Evolutionary conservation across 2,888 invertebrate genomes (phyloP).

Genomic region (Melolontha melolontha): DNA sequence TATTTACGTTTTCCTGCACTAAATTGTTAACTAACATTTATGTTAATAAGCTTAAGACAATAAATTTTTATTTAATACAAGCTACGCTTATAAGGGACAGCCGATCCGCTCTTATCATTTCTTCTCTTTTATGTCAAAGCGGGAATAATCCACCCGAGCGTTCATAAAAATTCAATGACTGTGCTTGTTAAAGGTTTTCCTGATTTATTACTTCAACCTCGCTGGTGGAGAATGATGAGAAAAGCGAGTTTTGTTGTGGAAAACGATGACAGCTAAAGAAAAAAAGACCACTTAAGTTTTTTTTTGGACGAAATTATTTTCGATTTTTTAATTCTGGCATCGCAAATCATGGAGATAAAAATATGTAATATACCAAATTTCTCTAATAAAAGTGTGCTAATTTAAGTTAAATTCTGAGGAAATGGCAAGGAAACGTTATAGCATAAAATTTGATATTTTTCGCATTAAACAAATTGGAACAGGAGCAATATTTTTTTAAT

Average conservation of each 20-base stretch:
- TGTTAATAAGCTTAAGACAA: slow-evolving; percentile 28
- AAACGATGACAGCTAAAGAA: slow-evolving; percentile 11
- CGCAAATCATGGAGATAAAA: neutral
- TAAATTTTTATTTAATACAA: slow-evolving; percentile 34
- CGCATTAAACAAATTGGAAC: too few relatives aligned
- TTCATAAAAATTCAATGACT: slow-evolving; percentile 50
- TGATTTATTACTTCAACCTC: slow-evolving; percentile 50
- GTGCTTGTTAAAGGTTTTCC: slow-evolving; percentile 49
- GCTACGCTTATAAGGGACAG: slow-evolving; percentile 24
- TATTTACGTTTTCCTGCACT: neutral
- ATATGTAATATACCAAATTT: neutral
- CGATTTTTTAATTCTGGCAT: slow-evolving; percentile 27
- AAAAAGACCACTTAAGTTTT: slow-evolving; percentile 16
- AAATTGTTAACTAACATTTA: slow-evolving; percentile 27
- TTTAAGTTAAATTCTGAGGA: too few relatives aligned
- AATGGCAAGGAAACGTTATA: too few relatives aligned
- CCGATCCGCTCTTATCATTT: slow-evolving; percentile 33
- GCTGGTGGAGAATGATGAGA: slow-evolving; percentile 30
- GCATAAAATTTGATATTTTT: too few relatives aligned
- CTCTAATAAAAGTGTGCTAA: neutral
- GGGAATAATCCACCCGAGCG: slow-evolving; percentile 33
- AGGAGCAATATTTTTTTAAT: too few relatives aligned
- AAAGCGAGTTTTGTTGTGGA: slow-evolving; percentile 26
- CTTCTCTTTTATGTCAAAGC: slow-evolving; percentile 33
- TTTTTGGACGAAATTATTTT: slow-evolving; percentile 14